Evolutionary conservation across 2,797 vertebrate genomes (phyloP).

Genomic region (Myotis daubentonii): DNA sequence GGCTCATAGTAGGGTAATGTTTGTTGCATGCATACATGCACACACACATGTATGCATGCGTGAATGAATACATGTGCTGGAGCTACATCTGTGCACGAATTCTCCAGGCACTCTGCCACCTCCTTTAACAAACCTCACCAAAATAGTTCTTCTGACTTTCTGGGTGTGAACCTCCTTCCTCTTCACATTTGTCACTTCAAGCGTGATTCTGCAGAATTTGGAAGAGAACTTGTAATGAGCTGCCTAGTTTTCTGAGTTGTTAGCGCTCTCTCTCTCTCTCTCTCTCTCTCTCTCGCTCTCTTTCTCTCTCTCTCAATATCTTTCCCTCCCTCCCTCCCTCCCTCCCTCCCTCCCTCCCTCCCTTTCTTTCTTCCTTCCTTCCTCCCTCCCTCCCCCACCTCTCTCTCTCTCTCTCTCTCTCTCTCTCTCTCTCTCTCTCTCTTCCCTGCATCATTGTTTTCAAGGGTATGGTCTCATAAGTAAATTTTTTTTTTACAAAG

Average conservation of each 20-base stretch:
- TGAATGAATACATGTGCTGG: not conserved
- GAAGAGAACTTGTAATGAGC: conserved; percentile 42
- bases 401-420: not conserved
- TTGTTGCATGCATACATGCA: not conserved
- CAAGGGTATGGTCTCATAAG: not conserved
- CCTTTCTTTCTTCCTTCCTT: not conserved
- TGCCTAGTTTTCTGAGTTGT: conserved; percentile 48
- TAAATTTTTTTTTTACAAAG: not conserved
- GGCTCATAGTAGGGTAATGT: not conserved
- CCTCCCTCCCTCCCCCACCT: too few species aligned
- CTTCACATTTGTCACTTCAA: conserved; percentile 72
- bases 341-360: too few species aligned
- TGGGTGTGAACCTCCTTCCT: conserved; percentile 71
- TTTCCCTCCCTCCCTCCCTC: not conserved
- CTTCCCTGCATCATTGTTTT: not conserved
- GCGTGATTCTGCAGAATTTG: conserved; percentile 72
- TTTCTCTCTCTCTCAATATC: not conserved
- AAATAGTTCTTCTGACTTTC: conserved; percentile 70
- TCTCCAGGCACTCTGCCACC: conserved; percentile 52
- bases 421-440: not conserved
- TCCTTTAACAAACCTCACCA: conserved; percentile 53
- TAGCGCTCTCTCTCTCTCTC: not conserved
- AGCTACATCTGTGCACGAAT: conserved; percentile 6
- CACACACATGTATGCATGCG: not conserved
- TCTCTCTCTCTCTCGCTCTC: not conserved